Percentiles rank a stretch among this genome's conserved stretches.
Evolutionary conservation across 2,888 invertebrate species (phyloP).

Genomic region (Corbicula japonica): DNA sequence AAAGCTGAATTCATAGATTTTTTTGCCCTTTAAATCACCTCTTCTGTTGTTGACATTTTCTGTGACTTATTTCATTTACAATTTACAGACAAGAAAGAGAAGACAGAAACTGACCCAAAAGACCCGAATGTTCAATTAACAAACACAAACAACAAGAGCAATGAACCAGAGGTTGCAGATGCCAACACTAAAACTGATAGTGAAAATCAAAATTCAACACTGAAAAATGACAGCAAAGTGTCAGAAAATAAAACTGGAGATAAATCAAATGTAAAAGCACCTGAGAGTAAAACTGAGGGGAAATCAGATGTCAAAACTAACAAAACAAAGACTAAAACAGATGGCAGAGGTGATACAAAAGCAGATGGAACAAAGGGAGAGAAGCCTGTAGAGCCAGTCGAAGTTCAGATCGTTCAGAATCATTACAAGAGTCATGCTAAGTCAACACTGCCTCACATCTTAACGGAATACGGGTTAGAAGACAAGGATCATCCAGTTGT

Average conservation of each 20-base stretch:
- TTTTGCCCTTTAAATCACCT: too few species aligned
- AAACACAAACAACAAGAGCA: neutral
- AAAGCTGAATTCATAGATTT: too few species aligned
- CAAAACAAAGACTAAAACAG: conserved; percentile 9
- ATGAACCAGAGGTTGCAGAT: conserved; percentile 15
- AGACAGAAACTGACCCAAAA: conserved; percentile 8
- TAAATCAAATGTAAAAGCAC: too few species aligned
- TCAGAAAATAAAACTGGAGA: neutral
- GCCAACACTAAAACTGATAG: conserved; percentile 19
- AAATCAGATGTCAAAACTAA: conserved; percentile 1
- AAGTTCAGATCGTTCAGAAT: conserved; percentile 43
- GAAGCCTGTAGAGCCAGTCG: conserved; percentile 20
- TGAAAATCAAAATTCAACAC: conserved; percentile 2
- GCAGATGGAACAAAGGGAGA: too few species aligned
- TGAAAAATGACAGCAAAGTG: neutral
- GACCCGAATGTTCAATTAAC: neutral
- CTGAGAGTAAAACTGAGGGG: conserved; percentile 16
- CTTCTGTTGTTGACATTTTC: too few species aligned
- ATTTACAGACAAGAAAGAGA: too few species aligned
- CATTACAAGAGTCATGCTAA: conserved; percentile 63
- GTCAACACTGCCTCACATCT: conserved; percentile 69
- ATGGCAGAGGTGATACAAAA: conserved; percentile 2
- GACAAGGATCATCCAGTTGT: conserved; percentile 48
- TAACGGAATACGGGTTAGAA: conserved; percentile 74
- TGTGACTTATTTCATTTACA: too few species aligned